Base-by-base conservation (phyloP, 2,888 invertebrate species). In the Rhagium mordax region DNA sequence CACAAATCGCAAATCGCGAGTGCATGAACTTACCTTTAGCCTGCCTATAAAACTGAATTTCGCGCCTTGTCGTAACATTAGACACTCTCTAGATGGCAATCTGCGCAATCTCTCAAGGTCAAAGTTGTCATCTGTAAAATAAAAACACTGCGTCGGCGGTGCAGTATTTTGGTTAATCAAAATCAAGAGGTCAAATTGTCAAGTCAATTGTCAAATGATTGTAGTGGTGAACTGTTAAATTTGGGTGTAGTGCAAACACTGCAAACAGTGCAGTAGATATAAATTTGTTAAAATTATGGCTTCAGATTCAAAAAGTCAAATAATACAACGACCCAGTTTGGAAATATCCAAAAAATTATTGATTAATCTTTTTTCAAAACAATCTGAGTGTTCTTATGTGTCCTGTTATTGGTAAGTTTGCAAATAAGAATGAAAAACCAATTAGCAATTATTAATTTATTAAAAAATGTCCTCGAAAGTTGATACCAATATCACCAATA, bases 321-420 rank as follows among this genome's bases (percentile, higher is more conserved):
- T 83, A 47, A 84, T 84, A 70, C 84, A 83, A 75, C 81, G 81
- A 79, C 75, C 81, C 48, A 81, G 70, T 79, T 78, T 78, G 4
- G 84, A 82, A 72, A 78, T 74, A 59, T 68, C 80, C 20, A 87
- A 86, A 78, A 86, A 85, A 79, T 75, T 78, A 71, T 80, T 84
- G 73, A 85, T 87, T 69, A 87, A 86, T 74, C 86, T 94, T 80
- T 94, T 95, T 88, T 90, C 93, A 62, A 94, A 94, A 89, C 92
- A 93, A 84, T 89, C 92, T 70, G 95, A 95, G 81, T 95, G 95
- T 88, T 92, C 94, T 82, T 95, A 96, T 88, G 95, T 95, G 81
- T 94, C 94, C 84, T 95, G 95, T 89, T 96, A 95, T 88, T 96
- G 96, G 95, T 94, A 89, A 92, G 93, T 67, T 6, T 4, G 1